Base-by-base conservation (phyloP, 1,140 invertebrate genomes). In the Heliconius nattereri region DNA sequence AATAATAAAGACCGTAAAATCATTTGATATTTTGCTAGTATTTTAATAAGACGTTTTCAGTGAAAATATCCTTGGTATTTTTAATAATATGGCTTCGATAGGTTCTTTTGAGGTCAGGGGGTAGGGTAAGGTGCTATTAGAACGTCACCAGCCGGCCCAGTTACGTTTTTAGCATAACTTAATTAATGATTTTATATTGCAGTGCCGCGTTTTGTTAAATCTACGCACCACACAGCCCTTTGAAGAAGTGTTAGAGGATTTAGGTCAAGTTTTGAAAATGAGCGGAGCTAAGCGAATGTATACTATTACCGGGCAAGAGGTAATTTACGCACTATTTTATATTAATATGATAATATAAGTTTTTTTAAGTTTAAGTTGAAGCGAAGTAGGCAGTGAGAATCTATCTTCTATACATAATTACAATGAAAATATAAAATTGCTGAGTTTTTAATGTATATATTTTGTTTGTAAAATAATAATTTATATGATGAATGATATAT, bases 161-260 rank as follows among this genome's bases (percentile, higher is more conserved):
- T 29, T 45, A 72, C 71, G 11, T 35, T 72, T 76, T 76, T 78
- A 78, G 16, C 49, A 45, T 35, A 71, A 26, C 70, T 79, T 71
- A 71, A 71, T 71, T 76, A 79, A 75, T 60, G 29, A 57, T 40
- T 57, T 37, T 73, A 57, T 80, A 70, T 94, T 94, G 5, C 92
- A 98, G 97, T 98, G 98, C 91, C 97, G 98, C 81, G 98, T 99
- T 32, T 92, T 99, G 79, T 93, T 99, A 73, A 99, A 99, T 93
- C 95, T 99, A 82, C 96, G 98, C 79, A 99, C 98, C 1, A 97
- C 97, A 13, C 98, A 99, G 90, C 98, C 98, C 3, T 99, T 98
- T 89, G 98, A 99, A 94, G 98, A 99, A 89, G 97, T 99, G n/a
- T 94, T 99, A 76, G 97, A 97, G 90, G 98, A 99, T 95, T 95